Base-by-base conservation (phyloP, 2,888 invertebrate genomes). In the Mycalesis mineus region DNA sequence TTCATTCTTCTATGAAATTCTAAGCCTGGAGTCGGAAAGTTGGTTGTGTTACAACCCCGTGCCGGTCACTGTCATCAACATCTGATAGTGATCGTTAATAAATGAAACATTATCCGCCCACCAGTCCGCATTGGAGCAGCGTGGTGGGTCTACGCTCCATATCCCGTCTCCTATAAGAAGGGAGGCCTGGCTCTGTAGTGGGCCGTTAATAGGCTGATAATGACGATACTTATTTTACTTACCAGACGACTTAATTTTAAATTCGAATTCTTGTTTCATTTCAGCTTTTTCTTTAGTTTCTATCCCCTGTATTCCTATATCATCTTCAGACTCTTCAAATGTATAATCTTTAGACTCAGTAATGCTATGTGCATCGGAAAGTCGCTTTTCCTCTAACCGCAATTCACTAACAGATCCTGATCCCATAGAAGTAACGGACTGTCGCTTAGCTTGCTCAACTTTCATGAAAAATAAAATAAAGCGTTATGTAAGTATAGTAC, bases 301-400 rank as follows among this genome's bases (percentile, higher is more conserved):
- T 33, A 85, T 76, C 31, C 84, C 88, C 64, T 85, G 87, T 14
- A 87, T 87, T 40, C 78, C 84, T 57, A 90, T 87, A 58, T 90
- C 90, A 59, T 90, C 90, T 74, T 91, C 90, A 0, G 90, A 91
- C 65, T 91, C 90, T 66, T 91, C 90, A 65, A 91, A 91, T 0
- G 90, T 91, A 55, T 91, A 91, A 65, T 91, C 90, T 62, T 83
- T 79, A 0, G 90, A 90, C 64, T 91, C 90, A 40, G 90, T 90
- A 1, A 91, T 68, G 60, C 90, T 90, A 29, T 85, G 82, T 44
- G 90, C 90, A 68, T 91, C 90, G 50, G 90, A 91, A 7, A 82
- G 72, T 40, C 90, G 79, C 67, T 91, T 91, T 62, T 90, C 90
- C 65, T 88, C 86, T 55, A 89, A 70, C 29, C 88, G 82, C 1